phyloP scores from a whole-genome alignment of 2,797 vertebrate species.

The Brotogeris chrysoptera region DNA sequence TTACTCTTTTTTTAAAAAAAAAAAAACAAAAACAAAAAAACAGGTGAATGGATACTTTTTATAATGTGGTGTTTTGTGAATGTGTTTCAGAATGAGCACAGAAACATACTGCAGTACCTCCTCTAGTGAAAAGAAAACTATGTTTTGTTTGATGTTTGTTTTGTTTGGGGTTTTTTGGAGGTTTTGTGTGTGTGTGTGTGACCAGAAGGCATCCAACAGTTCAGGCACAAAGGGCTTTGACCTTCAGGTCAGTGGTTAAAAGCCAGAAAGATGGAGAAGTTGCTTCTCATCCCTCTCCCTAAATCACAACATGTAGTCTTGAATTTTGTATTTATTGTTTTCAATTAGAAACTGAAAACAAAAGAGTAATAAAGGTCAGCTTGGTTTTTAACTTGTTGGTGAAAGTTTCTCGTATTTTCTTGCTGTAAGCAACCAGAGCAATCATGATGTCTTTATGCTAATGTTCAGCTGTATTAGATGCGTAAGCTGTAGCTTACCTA shows the following conservation, averaged over 20 bases:
- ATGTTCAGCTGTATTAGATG: background rate
- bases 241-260: background rate
- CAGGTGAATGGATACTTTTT: conserved; percentile 50
- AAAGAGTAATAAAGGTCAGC: background rate
- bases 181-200: no score
- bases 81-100: background rate
- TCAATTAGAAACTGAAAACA: background rate
- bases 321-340: background rate
- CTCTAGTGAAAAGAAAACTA: background rate
- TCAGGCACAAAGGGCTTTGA: background rate
- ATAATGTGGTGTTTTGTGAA: background rate
- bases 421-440: background rate
- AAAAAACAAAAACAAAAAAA: no score
- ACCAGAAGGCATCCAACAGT: background rate
- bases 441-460: background rate
- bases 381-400: background rate
- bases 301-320: background rate
- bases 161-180: background rate
- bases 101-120: background rate
- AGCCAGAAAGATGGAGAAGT: background rate
- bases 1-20: background rate
- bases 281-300: background rate
- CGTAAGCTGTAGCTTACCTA: background rate
- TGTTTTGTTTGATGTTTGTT: background rate
- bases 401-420: background rate